These are phyloP conservation scores for Carassius auratus DNA, from an alignment of 2,113 vertebrate species.

Conservation along the genomic window DNA sequence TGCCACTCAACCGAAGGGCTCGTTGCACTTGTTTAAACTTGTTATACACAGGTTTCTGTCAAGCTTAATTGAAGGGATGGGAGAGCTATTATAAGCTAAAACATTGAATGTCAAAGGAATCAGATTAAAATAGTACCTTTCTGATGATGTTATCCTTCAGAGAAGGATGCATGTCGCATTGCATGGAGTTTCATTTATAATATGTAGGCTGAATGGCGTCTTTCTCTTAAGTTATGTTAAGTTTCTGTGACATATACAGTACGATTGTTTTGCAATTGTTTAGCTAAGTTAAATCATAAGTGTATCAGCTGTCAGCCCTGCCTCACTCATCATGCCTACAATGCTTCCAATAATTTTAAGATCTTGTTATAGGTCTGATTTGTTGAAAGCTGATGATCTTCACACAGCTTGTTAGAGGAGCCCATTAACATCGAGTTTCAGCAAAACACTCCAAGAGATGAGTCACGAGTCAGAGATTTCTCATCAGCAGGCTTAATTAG, in stretches of 20 bases:
- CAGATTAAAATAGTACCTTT: background rate
- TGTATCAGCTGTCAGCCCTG: too few relatives aligned
- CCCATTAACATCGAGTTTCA: background rate
- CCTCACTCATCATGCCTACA: too few relatives aligned
- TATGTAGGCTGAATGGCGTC: background rate
- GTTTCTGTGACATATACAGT: background rate
- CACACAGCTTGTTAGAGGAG: background rate
- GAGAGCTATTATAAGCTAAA: background rate
- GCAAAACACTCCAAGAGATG: background rate
- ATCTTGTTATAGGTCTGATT: background rate
- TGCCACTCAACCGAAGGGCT: background rate
- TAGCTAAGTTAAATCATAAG: background rate
- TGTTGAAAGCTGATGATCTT: background rate
- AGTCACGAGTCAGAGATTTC: background rate
- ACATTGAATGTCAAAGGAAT: background rate
- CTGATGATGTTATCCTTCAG: background rate
- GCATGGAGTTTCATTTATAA: background rate
- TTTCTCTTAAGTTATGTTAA: background rate
- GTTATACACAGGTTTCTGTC: conserved; percentile 2
- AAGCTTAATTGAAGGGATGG: background rate
- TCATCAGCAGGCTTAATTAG: background rate
- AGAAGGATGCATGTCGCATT: background rate
- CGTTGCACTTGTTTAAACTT: conserved; percentile 13
- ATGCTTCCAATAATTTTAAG: background rate
- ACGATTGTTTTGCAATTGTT: too few relatives aligned